phyloP scores from a whole-genome alignment of 23 tunicate species.

The Styela plicata region DNA sequence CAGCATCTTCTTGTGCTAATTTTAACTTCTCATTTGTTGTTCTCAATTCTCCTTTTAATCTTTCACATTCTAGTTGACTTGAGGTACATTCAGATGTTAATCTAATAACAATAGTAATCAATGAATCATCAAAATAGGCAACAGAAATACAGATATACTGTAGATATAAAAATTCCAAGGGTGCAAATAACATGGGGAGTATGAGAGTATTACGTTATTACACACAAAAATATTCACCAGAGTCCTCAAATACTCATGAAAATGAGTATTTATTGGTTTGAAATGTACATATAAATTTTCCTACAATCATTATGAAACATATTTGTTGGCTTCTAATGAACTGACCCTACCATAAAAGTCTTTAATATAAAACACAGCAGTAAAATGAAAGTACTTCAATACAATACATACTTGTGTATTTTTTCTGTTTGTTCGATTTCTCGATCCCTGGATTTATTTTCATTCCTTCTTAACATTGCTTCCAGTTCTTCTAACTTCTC shows the following conservation, averaged over 20 bases:
- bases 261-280: no score
- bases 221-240: no score
- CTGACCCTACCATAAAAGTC: no score
- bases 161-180: no score
- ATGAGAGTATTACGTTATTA: not conserved
- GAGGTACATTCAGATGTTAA: conserved; percentile 44
- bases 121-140: not conserved
- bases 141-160: not conserved
- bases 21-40: conserved; percentile 40
- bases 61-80: conserved; percentile 55
- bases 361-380: no score
- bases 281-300: no score
- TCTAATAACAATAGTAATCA: conserved; percentile 15
- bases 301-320: no score
- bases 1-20: conserved; percentile 58
- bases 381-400: no score
- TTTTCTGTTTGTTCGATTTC: conserved; percentile 59
- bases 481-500: conserved; percentile 49
- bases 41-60: conserved; percentile 35
- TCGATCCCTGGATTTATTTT: conserved; percentile 29
- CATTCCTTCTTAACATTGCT: conserved; percentile 51
- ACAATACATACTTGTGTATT: conserved; percentile 65
- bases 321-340: no score
- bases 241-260: no score
- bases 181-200: not conserved